A percentile compares a stretch with the other conserved stretches of the same genome.
phyloP scores from a whole-genome alignment of 1,140 invertebrate genomes.

The Lasioglossum baleicum region DNA sequence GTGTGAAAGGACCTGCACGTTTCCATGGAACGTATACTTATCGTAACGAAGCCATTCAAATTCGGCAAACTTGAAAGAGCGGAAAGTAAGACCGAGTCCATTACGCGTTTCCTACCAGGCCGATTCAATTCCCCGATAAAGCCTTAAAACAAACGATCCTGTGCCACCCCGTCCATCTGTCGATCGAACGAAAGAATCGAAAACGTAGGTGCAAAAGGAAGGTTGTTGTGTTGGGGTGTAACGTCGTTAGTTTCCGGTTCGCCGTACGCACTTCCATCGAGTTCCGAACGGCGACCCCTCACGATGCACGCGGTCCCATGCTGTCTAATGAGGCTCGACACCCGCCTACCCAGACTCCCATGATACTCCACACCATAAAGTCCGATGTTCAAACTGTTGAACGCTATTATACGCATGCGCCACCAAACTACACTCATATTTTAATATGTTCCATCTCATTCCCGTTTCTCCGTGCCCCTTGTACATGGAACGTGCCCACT shows the following conservation, averaged over 20 bases:
- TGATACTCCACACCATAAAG: conserved; percentile 58
- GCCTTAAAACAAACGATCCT: conserved; percentile 19
- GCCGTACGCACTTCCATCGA: conserved; percentile 55
- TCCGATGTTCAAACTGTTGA: conserved; percentile 52
- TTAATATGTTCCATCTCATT: conserved; percentile 52
- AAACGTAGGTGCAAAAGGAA: conserved; percentile 33
- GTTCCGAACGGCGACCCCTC: conserved; percentile 46
- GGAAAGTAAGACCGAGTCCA: neutral
- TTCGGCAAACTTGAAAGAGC: neutral
- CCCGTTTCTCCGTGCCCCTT: neutral
- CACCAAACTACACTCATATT: conserved; percentile 48
- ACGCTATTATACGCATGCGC: conserved; percentile 16
- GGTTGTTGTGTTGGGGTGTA: conserved; percentile 38
- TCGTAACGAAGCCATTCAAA: too few relatives aligned
- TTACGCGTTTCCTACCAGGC: too few relatives aligned
- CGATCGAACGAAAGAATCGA: conserved; percentile 38
- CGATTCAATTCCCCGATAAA: neutral
- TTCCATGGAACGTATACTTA: too few relatives aligned
- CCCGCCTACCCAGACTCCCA: conserved; percentile 46
- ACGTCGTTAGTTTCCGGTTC: conserved; percentile 68
- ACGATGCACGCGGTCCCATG: conserved; percentile 61
- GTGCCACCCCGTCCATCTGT: conserved; percentile 8
- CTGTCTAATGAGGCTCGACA: conserved; percentile 73
- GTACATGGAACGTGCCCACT: neutral
- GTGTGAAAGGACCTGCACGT: too few relatives aligned